Evolutionary conservation across 2,797 vertebrate species (phyloP).

Genomic region (Manis javanica): DNA sequence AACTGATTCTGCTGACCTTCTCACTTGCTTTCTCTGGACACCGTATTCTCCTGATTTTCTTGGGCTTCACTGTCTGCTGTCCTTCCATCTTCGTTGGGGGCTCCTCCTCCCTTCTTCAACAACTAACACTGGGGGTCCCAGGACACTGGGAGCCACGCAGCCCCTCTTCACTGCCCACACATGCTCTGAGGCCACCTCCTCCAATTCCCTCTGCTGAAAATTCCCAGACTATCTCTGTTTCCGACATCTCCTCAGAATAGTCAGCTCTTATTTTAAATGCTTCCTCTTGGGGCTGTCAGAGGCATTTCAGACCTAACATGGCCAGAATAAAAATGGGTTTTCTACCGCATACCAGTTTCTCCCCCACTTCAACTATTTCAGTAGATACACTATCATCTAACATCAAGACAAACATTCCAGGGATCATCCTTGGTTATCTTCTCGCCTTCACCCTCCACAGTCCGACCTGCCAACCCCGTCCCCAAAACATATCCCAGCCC

Average conservation of each 20-base stretch:
- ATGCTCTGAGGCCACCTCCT: neutral
- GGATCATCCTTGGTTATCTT: neutral
- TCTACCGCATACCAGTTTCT: neutral
- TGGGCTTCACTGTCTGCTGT: neutral
- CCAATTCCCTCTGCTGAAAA: neutral
- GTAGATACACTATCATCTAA: neutral
- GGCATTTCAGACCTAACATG: neutral
- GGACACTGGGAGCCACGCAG: neutral
- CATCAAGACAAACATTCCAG: neutral
- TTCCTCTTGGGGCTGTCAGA: neutral
- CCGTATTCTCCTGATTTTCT: neutral
- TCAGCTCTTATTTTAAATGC: neutral
- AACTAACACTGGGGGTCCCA: neutral
- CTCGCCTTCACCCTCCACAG: neutral
- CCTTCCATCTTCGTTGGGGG: neutral
- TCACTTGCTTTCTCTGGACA: neutral
- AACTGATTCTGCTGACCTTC: accelerated
- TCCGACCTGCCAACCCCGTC: neutral
- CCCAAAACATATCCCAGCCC: neutral
- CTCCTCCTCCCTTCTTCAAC: neutral
- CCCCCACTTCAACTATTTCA: neutral
- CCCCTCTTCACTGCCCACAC: neutral
- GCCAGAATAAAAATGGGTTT: neutral
- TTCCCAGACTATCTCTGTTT: neutral
- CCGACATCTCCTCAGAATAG: neutral